These are phyloP conservation scores for Sepioteuthis lessoniana DNA, from an alignment of 2,888 invertebrate species.

Conservation along the genomic window DNA sequence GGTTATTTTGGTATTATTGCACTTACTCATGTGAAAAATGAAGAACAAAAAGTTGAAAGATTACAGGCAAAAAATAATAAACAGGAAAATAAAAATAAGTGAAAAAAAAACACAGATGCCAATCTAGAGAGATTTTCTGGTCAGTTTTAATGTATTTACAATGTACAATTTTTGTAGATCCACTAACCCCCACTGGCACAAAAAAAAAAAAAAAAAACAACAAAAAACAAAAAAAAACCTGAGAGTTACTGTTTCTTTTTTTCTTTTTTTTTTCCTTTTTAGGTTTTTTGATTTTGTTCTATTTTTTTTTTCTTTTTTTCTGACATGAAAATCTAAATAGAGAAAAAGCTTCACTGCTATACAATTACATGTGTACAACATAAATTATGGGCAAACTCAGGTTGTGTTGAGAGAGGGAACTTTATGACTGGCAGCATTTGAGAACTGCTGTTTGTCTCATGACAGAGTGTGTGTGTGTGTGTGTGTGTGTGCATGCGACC, in stretches of 20 bases:
- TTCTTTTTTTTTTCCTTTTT: background rate
- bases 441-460: background rate
- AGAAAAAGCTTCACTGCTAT: constrained; percentile 33
- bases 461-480: too few species aligned
- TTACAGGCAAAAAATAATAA: background rate
- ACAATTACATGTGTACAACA: constrained; percentile 33
- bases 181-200: constrained; percentile 33
- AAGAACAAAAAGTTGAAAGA: background rate
- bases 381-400: constrained; percentile 23
- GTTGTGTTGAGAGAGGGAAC: background rate
- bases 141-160: constrained; percentile 24
- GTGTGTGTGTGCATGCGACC: background rate
- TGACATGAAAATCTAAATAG: constrained; percentile 23
- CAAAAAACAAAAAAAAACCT: too few species aligned
- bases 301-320: background rate
- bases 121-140: constrained; percentile 24
- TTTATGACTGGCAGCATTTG: background rate
- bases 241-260: background rate
- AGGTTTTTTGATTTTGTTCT: too few species aligned
- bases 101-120: background rate
- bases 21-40: too few species aligned
- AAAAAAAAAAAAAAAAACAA: background rate
- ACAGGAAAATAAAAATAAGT: background rate
- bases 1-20: too few species aligned
- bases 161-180: background rate